Evolutionary conservation across 1,140 invertebrate genomes (phyloP).

Genomic region (Drosophila tropicalis): DNA sequence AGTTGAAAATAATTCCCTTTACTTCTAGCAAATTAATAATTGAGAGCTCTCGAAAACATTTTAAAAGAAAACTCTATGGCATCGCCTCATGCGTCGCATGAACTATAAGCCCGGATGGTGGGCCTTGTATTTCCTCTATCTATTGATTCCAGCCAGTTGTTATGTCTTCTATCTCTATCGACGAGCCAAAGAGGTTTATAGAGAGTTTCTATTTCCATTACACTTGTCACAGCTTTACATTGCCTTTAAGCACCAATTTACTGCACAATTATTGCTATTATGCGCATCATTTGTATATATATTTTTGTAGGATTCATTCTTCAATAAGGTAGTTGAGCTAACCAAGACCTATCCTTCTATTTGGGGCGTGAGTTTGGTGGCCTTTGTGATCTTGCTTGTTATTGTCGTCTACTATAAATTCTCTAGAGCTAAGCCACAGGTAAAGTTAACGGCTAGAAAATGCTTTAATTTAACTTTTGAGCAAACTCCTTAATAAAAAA

Average conservation of each 20-base stretch:
- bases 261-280: conserved; percentile 54
- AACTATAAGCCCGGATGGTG: conserved; percentile 92
- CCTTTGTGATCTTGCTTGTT: conserved; percentile 86
- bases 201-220: neutral
- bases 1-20: conserved; percentile 74
- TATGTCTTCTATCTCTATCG: conserved; percentile 89
- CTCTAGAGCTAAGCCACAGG: conserved; percentile 72
- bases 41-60: conserved; percentile 11
- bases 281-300: conserved; percentile 31
- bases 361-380: conserved; percentile 91
- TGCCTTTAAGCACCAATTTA: neutral
- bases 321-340: conserved; percentile 91
- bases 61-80: conserved; percentile 88
- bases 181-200: conserved; percentile 87
- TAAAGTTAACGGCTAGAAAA: conserved; percentile 50
- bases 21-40: conserved; percentile 10
- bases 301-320: conserved; percentile 89
- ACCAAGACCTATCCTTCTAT: conserved; percentile 96
- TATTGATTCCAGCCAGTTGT: conserved; percentile 87
- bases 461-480: too few species aligned
- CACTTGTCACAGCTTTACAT: neutral
- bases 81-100: conserved; percentile 88
- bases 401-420: conserved; percentile 86
- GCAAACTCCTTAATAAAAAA: too few species aligned
- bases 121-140: conserved; percentile 90